phyloP scores from a whole-genome alignment of 2,888 invertebrate genomes.

The Siphonodentalium dalli region DNA sequence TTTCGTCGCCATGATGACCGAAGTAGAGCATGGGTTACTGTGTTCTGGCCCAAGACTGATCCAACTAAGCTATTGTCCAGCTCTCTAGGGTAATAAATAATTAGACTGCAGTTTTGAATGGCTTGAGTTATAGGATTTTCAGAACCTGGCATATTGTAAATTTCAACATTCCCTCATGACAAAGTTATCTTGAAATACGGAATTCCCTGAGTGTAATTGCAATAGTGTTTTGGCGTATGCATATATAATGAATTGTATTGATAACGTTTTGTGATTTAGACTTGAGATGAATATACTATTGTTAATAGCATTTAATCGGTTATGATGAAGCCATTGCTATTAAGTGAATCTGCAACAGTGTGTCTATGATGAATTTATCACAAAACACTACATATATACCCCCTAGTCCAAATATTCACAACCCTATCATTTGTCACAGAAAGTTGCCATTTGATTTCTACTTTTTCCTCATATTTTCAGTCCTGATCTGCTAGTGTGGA shows the following conservation, averaged over 20 bases:
- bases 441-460: background rate
- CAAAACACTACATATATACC: background rate
- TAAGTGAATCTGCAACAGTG: background rate
- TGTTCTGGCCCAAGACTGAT: slow-evolving; percentile 69
- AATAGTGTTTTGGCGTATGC: no score
- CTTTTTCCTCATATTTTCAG: slow-evolving; percentile 47
- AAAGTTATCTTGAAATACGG: background rate
- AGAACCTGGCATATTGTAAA: background rate
- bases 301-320: no score
- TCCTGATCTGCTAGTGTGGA: slow-evolving; percentile 73
- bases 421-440: no score
- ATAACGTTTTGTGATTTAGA: no score
- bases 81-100: slow-evolving; percentile 49
- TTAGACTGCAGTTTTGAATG: background rate
- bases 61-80: slow-evolving; percentile 46
- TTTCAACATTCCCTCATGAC: background rate
- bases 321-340: no score
- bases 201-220: no score
- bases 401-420: no score
- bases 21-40: slow-evolving; percentile 49
- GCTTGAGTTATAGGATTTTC: background rate
- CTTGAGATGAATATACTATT: no score
- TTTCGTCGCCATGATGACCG: slow-evolving; percentile 39
- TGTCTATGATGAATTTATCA: background rate
- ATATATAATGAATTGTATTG: no score